These are phyloP conservation scores for Sandelia bainsii DNA, from an alignment of 2,797 vertebrate genomes.

Conservation along the genomic window DNA sequence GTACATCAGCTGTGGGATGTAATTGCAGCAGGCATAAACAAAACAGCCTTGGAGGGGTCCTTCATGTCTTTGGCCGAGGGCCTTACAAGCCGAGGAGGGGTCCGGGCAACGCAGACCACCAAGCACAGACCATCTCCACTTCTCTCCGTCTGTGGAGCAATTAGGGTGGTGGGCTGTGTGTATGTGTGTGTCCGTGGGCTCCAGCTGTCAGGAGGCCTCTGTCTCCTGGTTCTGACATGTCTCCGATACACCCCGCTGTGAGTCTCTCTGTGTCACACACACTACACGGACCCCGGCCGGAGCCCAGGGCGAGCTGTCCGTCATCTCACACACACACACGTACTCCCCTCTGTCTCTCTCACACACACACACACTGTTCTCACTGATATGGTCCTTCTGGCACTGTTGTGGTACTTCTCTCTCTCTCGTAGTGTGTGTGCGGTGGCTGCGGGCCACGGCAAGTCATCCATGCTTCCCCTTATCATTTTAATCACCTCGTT, in stretches of 20 bases:
- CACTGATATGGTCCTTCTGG: conserved; percentile 74
- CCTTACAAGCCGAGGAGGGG: conserved; percentile 63
- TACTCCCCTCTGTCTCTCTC: conserved; percentile 14
- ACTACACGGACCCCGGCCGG: conserved; percentile 54
- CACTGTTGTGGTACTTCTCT: conserved; percentile 44
- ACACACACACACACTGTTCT: conserved; percentile 44
- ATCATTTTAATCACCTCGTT: conserved; percentile 87
- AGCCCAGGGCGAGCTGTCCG: conserved; percentile 76
- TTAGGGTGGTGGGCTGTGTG: conserved; percentile 70
- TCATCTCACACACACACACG: conserved; percentile 63
- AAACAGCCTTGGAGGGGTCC: conserved; percentile 78
- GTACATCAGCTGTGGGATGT: conserved; percentile 76
- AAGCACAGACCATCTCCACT: conserved; percentile 54
- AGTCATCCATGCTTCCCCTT: conserved; percentile 86
- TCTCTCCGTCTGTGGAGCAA: conserved; percentile 72
- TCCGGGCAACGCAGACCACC: conserved; percentile 53
- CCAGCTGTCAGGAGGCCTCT: conserved; percentile 83
- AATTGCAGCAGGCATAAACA: conserved; percentile 79
- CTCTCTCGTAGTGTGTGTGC: conserved; percentile 35
- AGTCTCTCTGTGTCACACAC: conserved; percentile 78
- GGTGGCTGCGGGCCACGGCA: conserved; percentile 88
- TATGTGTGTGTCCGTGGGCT: conserved; percentile 67
- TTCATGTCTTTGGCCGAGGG: conserved; percentile 76
- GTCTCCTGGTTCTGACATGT: conserved; percentile 81
- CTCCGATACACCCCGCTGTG: conserved; percentile 76